Evolutionary conservation across 2,113 vertebrate species (phyloP), one percentile per base, ranked within the genome.

Genomic region (Cyanoramphus novaezelandiae): DNA sequence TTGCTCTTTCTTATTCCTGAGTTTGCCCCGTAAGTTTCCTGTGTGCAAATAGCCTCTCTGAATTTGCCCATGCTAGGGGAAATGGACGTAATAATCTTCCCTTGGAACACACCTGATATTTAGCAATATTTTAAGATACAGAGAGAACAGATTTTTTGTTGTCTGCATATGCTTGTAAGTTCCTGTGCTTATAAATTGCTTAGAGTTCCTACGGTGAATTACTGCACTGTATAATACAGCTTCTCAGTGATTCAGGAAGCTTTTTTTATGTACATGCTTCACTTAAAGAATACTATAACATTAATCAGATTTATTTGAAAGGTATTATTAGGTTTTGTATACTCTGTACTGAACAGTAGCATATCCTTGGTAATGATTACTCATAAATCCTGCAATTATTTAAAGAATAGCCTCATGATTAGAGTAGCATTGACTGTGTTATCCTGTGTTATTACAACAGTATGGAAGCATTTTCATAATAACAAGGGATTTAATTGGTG

Each of bases 401-500:
- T 79, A 94, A 94, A 96, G 86, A 97, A 95, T 88, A 97, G 93
- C 79, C 50, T 9, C 79, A 37, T 97, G 70, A 97, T 97, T 97
- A 97, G 86, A 95, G 90, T 90, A 55, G 67, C 86, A 90, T 57
- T 97, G 86, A 50, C 84, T 89, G 88, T 91, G 95, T 96, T 97
- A 97, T 97, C 96, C 80, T 79, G 70, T 95, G 63, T 93, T 97
- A 96, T 94, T 98, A 97, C 96, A 97, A 94, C 47, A 93, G 82
- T 92, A 77, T 79, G 82, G 71, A 95, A 95, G 64, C 72, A 83
- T 98, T 97, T 96, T 98, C 93, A 97, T 97, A 96, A 94, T 92
- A 97, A 80, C 82, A 96, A 96, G 82, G 85, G 95, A 95, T 97
- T 97, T 98, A 97, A 97, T 96, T 98, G 93, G 83, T 69, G 17